phyloP scores from a whole-genome alignment of 2,888 invertebrate genomes.

The Agrochola lychnidis region DNA sequence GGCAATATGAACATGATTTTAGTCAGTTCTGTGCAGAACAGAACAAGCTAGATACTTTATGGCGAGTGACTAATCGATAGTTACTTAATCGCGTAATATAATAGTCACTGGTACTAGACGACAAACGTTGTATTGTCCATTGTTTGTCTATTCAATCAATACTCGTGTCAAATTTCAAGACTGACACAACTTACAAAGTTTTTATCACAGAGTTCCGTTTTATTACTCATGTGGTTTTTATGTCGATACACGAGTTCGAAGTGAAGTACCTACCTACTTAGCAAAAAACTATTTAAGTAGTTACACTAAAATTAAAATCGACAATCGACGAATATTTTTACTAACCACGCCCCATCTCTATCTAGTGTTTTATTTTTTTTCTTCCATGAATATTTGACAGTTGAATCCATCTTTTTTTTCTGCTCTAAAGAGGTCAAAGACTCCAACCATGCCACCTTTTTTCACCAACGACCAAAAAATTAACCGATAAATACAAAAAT shows the following conservation, averaged over 20 bases:
- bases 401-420: not conserved
- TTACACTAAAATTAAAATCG: slow-evolving; percentile 10
- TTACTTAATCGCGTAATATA: slow-evolving; percentile 1
- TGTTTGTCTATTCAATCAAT: slow-evolving; percentile 23
- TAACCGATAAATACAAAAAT: slow-evolving; percentile 24
- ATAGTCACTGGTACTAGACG: not conserved
- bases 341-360: slow-evolving; percentile 12
- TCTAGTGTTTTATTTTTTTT: slow-evolving; percentile 8
- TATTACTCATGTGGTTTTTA: not conserved
- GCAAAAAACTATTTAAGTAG: not conserved
- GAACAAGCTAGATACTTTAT: slow-evolving; percentile 5
- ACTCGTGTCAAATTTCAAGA: slow-evolving; percentile 16
- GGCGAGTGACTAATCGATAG: slow-evolving; percentile 22
- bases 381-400: slow-evolving; percentile 3
- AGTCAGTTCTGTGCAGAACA: slow-evolving; percentile 35
- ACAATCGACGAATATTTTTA: slow-evolving; percentile 9
- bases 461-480: slow-evolving; percentile 10
- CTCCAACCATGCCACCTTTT: slow-evolving; percentile 10
- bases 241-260: too few species aligned
- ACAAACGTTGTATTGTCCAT: slow-evolving; percentile 5
- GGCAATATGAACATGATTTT: slow-evolving; percentile 18
- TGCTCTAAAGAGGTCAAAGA: slow-evolving; percentile 6
- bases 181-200: not conserved
- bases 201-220: too few species aligned
- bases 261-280: not conserved